Base-by-base conservation (phyloP, 2,113 vertebrate genomes). In the pig (Sus scrofa) region DNA sequence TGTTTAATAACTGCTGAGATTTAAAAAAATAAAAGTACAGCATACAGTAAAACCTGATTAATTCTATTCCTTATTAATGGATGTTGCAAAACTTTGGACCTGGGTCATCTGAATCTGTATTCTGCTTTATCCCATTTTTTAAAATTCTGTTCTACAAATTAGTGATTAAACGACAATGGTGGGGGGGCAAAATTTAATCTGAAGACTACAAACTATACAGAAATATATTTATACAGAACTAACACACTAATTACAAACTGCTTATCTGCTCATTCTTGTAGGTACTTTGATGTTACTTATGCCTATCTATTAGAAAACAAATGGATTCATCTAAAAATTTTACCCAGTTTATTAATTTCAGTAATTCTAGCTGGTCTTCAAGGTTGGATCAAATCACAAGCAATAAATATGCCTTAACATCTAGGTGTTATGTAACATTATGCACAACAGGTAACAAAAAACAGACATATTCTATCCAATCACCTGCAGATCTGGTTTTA, bases 1-100 rank as follows among this genome's bases (percentile, higher is more conserved):
- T 52, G 58, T 73, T 95, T 88, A 93, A 82, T 92, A 90, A 73
- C 24, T 86, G 52, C 86, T 37, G 78, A 86, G 65, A 89, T n/a
- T 86, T 65, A 71, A 95, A 94, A 81, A 39, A 89, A 95, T 89
- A 26, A 15, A 67, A 81, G 19, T 52, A 56, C 54, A 52, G 20
- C 6, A 85, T 30, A 67, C 1, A 65, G 34, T 52, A 79, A 94
- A 96, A 54, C 8, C 56, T 56, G 67, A 79, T 89, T 86, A 89
- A 92, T 44, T 86, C 78, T 95, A 34, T 86, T 14, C 65, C 18
- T n/a, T 90, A 63, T 96, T 91, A 95, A 85, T 68, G 44, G 12
- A 71, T 84, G 87, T 84, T 87, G 16, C 81, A 52, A 89, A 94
- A 89, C n/a, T 88, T 60, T 90, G 32, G n/a, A 85, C 39, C 20